Conservation (phyloP, 1,140 invertebrate species). For the Telenomus remus region DNA sequence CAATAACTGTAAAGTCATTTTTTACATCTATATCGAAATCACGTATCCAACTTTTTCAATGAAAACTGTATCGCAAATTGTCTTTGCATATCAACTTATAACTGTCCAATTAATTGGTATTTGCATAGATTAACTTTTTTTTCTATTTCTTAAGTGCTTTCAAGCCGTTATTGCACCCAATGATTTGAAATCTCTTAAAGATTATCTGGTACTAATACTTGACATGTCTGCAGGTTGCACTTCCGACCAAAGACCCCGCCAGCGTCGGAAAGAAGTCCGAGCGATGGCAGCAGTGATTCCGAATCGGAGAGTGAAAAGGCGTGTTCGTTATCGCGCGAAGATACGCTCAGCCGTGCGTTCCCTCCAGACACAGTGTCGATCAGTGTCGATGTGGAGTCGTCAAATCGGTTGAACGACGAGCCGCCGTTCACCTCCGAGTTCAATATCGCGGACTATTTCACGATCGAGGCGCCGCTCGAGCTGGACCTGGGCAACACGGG, state of each 20-base stretch:
- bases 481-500: slow-evolving; percentile 61
- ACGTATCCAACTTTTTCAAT: too few species aligned
- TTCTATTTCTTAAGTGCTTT: too few species aligned
- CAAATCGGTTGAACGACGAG: slow-evolving; percentile 66
- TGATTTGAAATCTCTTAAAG: too few species aligned
- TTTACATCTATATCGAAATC: too few species aligned
- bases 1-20: too few species aligned
- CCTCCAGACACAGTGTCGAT: slow-evolving; percentile 72
- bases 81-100: too few species aligned
- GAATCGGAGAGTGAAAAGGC: slow-evolving; percentile 65
- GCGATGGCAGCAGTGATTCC: slow-evolving; percentile 63
- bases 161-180: too few species aligned
- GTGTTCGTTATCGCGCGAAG: slow-evolving; percentile 44
- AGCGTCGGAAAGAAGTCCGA: slow-evolving; percentile 64
- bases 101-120: too few species aligned
- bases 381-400: slow-evolving; percentile 70
- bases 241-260: slow-evolving; percentile 85
- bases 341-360: slow-evolving; percentile 68
- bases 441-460: slow-evolving; percentile 73
- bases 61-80: too few species aligned
- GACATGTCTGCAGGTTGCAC: slow-evolving; percentile 78
- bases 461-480: slow-evolving; percentile 63
- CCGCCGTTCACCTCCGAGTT: slow-evolving; percentile 72
- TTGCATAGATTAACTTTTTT: too few species aligned
- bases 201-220: background rate